phyloP scores from a whole-genome alignment of 2,797 vertebrate species.

The Kryptolebias ocellatus region DNA sequence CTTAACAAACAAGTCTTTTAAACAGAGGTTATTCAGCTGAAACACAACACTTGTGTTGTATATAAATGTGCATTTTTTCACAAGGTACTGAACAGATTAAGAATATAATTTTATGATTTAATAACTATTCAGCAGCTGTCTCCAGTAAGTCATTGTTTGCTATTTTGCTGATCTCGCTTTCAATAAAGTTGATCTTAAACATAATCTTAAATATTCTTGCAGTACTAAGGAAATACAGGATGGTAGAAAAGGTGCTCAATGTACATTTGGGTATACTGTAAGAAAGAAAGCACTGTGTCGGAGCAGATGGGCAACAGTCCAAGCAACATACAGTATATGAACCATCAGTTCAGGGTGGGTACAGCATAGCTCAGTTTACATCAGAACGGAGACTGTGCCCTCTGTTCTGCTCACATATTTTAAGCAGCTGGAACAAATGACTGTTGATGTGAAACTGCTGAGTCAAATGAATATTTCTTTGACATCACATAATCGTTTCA shows the following conservation, averaged over 20 bases:
- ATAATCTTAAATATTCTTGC: slow-evolving; percentile 24
- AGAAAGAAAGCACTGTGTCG: slow-evolving; percentile 52
- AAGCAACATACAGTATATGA: slow-evolving; percentile 30
- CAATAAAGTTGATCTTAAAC: slow-evolving; percentile 5
- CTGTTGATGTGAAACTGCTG: slow-evolving; percentile 43
- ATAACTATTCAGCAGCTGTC: background rate
- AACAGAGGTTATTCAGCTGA: background rate
- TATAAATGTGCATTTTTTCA: too few relatives aligned
- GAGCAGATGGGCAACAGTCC: slow-evolving; percentile 42
- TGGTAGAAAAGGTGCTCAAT: slow-evolving; percentile 12
- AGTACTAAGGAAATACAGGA: background rate
- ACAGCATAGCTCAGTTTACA: slow-evolving; percentile 47
- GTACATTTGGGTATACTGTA: slow-evolving; percentile 24
- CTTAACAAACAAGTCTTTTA: background rate
- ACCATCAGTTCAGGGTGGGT: slow-evolving; percentile 21
- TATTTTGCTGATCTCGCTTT: background rate
- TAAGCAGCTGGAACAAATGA: slow-evolving; percentile 46
- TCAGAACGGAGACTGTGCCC: slow-evolving; percentile 9
- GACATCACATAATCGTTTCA: slow-evolving; percentile 28
- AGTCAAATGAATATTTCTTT: slow-evolving; percentile 35
- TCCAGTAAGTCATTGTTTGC: background rate
- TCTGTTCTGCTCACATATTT: slow-evolving; percentile 43
- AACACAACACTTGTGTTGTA: too few relatives aligned
- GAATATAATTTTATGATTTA: background rate
- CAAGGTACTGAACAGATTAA: too few relatives aligned